Conservation (phyloP, 2,888 invertebrate genomes). For the Drosophila koepferae region DNA sequence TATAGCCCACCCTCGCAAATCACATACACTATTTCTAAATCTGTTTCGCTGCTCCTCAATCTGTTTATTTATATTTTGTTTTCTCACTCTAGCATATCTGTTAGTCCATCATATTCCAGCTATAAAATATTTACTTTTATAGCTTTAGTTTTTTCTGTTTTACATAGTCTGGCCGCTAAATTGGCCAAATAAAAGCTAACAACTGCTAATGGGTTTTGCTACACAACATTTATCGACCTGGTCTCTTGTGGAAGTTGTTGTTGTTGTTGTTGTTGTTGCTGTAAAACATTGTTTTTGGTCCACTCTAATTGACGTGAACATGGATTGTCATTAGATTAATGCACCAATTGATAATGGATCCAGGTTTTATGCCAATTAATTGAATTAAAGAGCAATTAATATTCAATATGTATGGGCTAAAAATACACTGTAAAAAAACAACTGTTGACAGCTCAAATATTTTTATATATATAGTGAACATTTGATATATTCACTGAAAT, state of each 20-base stretch:
- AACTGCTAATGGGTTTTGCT: constrained; percentile 49
- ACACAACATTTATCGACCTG: constrained; percentile 22
- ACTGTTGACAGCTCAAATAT: background rate
- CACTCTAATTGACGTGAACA: constrained; percentile 60
- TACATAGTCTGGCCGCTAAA: constrained; percentile 32
- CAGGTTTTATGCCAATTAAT: constrained; percentile 46
- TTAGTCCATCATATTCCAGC: background rate
- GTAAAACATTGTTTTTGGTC: constrained; percentile 45
- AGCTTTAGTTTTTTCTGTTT: constrained; percentile 15
- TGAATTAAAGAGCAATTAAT: constrained; percentile 64
- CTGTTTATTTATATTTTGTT: no score
- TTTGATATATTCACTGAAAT: constrained; percentile 14
- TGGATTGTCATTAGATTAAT: constrained; percentile 52
- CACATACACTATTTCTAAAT: no score
- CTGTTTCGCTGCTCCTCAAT: no score
- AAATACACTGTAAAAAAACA: constrained; percentile 13
- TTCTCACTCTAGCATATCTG: background rate
- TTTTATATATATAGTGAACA: background rate
- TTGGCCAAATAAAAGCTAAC: constrained; percentile 58
- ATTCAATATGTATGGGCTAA: constrained; percentile 6
- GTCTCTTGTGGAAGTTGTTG: constrained; percentile 10
- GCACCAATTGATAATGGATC: constrained; percentile 50
- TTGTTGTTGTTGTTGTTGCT: constrained; percentile 19
- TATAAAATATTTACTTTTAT: constrained; percentile 2
- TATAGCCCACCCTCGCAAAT: no score